These are phyloP conservation scores for Cyrtonyx montezumae DNA, from an alignment of 2,113 vertebrate genomes.

Conservation along the genomic window DNA sequence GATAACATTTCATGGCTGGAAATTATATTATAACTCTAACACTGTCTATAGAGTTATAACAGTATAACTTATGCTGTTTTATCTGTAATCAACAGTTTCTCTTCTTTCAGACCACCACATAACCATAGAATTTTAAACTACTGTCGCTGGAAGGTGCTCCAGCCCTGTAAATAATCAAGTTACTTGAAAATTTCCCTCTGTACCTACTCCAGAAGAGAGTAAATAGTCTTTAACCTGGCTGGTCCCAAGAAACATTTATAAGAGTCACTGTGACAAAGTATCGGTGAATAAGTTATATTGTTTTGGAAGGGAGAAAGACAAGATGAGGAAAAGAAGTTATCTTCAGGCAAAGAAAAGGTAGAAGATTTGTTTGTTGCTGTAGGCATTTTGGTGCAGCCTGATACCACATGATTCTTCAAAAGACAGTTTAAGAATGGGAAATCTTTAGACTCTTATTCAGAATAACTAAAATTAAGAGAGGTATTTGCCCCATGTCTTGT, in stretches of 20 bases:
- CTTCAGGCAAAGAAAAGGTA: slow-evolving; percentile 4
- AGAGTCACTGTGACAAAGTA: neutral
- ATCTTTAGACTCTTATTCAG: neutral
- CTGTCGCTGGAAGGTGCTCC: slow-evolving; percentile 4
- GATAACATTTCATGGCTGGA: neutral
- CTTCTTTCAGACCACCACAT: neutral
- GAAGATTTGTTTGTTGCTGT: slow-evolving; percentile 3
- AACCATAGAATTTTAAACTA: neutral
- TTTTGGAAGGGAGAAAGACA: slow-evolving; percentile 23
- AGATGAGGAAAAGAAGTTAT: slow-evolving; percentile 10
- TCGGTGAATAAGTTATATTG: neutral
- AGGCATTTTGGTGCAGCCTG: slow-evolving; percentile 2
- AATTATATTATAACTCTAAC: neutral
- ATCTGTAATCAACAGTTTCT: neutral
- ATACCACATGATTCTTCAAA: slow-evolving; percentile 21
- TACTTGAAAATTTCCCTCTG: slow-evolving; percentile 7
- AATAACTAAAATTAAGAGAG: neutral
- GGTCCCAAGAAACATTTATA: neutral
- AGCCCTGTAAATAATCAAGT: neutral
- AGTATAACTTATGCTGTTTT: neutral
- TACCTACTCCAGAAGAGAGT: neutral
- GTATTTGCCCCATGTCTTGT: neutral
- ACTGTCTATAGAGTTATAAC: neutral
- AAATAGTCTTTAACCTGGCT: slow-evolving; percentile 19
- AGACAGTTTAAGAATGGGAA: neutral